Evolutionary conservation across 2,113 vertebrate genomes (phyloP), one percentile per base, ranked within the genome.

Genomic region (Crocuta crocuta): DNA sequence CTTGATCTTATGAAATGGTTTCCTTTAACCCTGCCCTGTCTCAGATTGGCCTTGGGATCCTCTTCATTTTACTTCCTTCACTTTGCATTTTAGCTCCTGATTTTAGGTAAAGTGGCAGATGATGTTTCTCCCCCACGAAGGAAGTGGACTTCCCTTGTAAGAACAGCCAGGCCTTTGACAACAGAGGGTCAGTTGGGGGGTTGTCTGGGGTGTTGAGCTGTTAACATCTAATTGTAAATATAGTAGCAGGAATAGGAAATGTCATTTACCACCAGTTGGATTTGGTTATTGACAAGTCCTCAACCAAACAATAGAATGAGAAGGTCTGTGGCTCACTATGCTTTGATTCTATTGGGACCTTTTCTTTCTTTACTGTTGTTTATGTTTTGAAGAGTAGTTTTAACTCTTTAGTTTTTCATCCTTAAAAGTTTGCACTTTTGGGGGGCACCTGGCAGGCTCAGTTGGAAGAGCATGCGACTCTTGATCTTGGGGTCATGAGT

Each of bases 201-300:
- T 19, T n/a, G 61, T 11, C 9, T 33, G 10, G 96, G 90, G 0
- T 23, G 58, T 92, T 95, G 61, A 89, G 82, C 96, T 97, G 65
- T 48, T 81, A 58, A 17, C 87, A 95, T 94, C 97, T 98, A 95
- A 98, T 98, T 98, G 98, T 98, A 98, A 98, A 98, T 96, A 53
- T 85, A 96, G 98, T 98, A 96, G 79, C 97, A 90, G 85, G 7
- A 91, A 63, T 39, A 92, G 97, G 97, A 89, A 98, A 95, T 98
- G 94, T 85, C 95, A 43, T 97, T 98, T 91, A 96, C 98, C 94
- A 88, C 82, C 94, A 68, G 1, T 91, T 89, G 80, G 91, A 96
- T 97, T 98, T 96, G 65, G 82, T 97, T 96, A 93, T 97, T 97
- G 96, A 89, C 97, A 89, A 98, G 89, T 55, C 95, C 81, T 82